Conservation (phyloP, 1,140 invertebrate species). For the Diorhabda carinulata region DNA sequence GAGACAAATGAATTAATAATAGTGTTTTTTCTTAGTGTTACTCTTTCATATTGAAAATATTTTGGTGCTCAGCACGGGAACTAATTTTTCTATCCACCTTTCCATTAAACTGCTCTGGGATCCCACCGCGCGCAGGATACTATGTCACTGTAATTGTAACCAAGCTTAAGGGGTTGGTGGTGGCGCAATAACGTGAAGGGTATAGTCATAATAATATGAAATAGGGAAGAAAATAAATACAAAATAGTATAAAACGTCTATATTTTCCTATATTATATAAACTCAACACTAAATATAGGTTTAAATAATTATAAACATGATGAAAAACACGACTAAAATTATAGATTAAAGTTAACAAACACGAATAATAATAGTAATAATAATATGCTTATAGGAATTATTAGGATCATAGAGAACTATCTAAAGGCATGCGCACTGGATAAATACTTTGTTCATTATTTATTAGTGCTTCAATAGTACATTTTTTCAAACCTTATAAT, state of each 20-base stretch:
- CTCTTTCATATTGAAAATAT: too few relatives aligned
- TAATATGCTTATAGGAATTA: constrained; percentile 1
- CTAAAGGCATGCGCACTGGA: constrained; percentile 18
- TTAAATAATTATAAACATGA: constrained; percentile 19
- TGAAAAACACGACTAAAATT: constrained; percentile 8
- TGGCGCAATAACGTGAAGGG: too few relatives aligned
- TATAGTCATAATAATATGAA: neutral
- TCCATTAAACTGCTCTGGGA: too few relatives aligned
- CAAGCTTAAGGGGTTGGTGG: too few relatives aligned
- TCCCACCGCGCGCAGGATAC: too few relatives aligned
- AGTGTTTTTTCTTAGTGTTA: too few relatives aligned
- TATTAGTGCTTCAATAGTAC: constrained; percentile 18
- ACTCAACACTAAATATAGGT: constrained; percentile 20
- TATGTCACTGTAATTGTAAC: too few relatives aligned
- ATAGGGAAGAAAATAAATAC: neutral
- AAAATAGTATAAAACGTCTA: constrained; percentile 12
- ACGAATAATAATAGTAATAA: neutral
- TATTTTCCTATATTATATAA: constrained; percentile 13
- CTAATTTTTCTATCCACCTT: too few relatives aligned
- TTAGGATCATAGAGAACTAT: constrained; percentile 8
- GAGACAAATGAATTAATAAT: too few relatives aligned
- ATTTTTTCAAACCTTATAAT: constrained; percentile 17
- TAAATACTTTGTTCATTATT: constrained; percentile 20
- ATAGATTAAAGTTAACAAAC: constrained; percentile 9
- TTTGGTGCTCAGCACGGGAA: too few relatives aligned